phyloP scores from a whole-genome alignment of 2,113 vertebrate species.

The Apus apus region DNA sequence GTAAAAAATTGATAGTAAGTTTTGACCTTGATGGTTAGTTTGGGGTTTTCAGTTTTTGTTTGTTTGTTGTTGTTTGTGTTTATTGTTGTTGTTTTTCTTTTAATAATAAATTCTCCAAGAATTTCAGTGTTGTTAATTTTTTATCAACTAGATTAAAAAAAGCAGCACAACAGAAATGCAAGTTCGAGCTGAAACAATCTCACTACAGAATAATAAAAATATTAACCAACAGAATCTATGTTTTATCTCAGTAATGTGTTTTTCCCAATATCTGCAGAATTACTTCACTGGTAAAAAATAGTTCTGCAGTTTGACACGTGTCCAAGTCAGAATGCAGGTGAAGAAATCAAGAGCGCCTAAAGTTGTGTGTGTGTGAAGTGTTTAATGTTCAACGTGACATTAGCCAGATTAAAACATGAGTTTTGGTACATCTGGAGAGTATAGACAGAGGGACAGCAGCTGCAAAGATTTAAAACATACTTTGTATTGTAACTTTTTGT shows the following conservation, averaged over 20 bases:
- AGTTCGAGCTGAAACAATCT: not conserved
- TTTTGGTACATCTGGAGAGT: constrained; percentile 8
- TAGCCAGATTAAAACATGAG: not conserved
- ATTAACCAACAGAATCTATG: not conserved
- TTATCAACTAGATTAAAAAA: not conserved
- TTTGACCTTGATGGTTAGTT: not conserved
- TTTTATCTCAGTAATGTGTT: not conserved
- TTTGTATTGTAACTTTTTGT: not conserved
- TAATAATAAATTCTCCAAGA: not conserved
- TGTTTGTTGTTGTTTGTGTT: too few relatives aligned
- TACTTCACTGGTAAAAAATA: not conserved
- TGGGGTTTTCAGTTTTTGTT: too few relatives aligned
- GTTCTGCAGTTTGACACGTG: not conserved
- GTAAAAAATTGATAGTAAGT: not conserved
- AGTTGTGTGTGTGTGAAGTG: not conserved
- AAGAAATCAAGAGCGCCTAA: constrained; percentile 29
- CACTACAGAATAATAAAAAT: not conserved
- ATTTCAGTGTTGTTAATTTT: constrained; percentile 19
- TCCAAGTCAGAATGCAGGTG: constrained; percentile 9
- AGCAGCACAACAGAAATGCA: not conserved
- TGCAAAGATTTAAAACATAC: not conserved
- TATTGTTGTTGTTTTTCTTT: not conserved
- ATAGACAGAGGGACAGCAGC: not conserved
- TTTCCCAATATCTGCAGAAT: not conserved
- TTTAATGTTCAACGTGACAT: not conserved